Base-by-base conservation (phyloP, 2,113 vertebrate species). In the Anolis sagrei region DNA sequence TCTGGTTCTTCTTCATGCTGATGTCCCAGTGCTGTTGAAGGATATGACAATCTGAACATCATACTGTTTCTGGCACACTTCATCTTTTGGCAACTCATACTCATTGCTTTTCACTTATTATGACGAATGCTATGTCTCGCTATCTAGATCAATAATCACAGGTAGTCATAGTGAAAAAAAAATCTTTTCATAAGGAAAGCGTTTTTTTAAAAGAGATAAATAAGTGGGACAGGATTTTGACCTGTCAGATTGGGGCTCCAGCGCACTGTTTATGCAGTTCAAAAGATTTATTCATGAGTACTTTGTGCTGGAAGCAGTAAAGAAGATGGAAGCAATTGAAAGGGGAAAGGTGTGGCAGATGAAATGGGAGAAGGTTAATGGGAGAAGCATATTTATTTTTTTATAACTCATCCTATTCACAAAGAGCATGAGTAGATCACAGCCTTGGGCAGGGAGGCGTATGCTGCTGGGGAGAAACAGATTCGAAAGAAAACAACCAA, bases 181-280 rank as follows among this genome's bases (percentile, higher is more conserved):
- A 77, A 0, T n/a, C 0, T 81, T 89, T 39, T 72, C 61, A 85
- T 79, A 29, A 44, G 39, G 39, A 44, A 44, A 44, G 39, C 5
- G 39, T 44, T 44, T 44, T 44, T 2, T 44, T 44, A 44, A 44
- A 44, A 44, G 61, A 54, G 54, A 81, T 34, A 6, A 39, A 81
- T 85, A n/a, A 89, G 87, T 81, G 54, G 88, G 88, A 70, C 74
- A 0, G 4, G 78, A 7, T 70, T 80, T 87, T 82, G 62, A 88
- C 32, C 78, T 32, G 61, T 39, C 13, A 0, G 82, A 0, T 88
- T 87, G 69, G 83, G 85, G 19, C 27, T 72, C 7, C 5, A 27
- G 70, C 39, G 29, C 49, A 76, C 4, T 51, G 48, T 18, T 77
- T 54, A 18, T 54, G 49, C 29, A 29, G 80, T 61, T 44, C 58